Base-by-base conservation (phyloP, 2,888 invertebrate genomes). In the Tholera decimalis region DNA sequence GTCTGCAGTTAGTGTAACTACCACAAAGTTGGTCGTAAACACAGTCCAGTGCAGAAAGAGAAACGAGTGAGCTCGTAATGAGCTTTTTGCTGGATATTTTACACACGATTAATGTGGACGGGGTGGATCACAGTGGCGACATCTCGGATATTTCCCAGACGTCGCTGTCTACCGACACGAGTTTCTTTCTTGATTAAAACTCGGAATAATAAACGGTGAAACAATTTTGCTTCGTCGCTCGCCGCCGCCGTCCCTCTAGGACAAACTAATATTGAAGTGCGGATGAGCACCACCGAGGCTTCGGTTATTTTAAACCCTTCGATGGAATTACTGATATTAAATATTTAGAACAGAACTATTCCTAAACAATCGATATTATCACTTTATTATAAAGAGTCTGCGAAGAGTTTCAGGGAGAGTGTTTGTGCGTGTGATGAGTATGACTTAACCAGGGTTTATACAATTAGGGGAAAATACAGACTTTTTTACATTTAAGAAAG, bases 181-280 rank as follows among this genome's bases (percentile, higher is more conserved):
- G 82, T 83, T 88, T 89, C 89, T 89, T 89, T 89, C 92, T 93
- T 94, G 93, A 94, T 94, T 94, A 94, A 94, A 94, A 93, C 91
- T 91, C 84, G 85, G 91, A 92, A 94, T 94, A 93, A 93, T 93
- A 92, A 93, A 93, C 91, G 91, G 85, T 86, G 90, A 92, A 92
- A 93, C 91, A 93, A 92, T 93, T 92, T 92, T 88, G 87, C 87
- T 83, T 82, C 86, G 87, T 83, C 85, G 85, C 73, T 72, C 85
- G 81, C 79, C 65, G 59, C 58, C 35, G 39, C 50, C 82, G 84
- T 81, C 83, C 80, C 75, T 73, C 83, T 80, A 83, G 83, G 85
- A 88, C 87, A 88, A 90, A 90, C 89, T 91, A 91, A 92, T 92
- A 92, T 92, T 90, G 89, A 89, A 90, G 86, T 86, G 84, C 83